A percentile compares a stretch with the other conserved stretches of the same genome.
phyloP scores from a whole-genome alignment of 2,113 vertebrate species.

The Saccopteryx bilineata region DNA sequence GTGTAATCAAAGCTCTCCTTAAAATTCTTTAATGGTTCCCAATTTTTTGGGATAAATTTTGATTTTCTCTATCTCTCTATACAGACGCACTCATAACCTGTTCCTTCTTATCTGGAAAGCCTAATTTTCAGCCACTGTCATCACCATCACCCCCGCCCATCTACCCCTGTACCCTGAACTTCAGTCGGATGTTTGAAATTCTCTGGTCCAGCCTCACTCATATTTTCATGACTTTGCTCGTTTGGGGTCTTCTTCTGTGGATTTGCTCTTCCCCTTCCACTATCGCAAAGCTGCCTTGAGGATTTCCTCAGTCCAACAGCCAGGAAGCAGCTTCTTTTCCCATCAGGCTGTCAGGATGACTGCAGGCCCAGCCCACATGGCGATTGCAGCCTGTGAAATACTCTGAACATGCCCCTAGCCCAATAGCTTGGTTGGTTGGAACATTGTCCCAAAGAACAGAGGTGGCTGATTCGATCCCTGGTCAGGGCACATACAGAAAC shows the following conservation, averaged over 20 bases:
- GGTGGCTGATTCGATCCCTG: too few species aligned
- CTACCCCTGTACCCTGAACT: too few species aligned
- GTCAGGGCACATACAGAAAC: too few species aligned
- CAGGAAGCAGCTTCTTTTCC: neutral
- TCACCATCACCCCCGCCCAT: neutral
- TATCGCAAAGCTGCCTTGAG: neutral
- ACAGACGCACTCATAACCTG: neutral
- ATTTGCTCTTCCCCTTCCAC: neutral
- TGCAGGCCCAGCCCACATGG: neutral
- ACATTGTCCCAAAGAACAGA: too few species aligned
- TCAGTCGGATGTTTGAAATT: neutral
- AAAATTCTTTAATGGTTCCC: neutral
- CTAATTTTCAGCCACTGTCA: neutral
- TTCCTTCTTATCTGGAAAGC: neutral
- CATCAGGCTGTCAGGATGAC: neutral
- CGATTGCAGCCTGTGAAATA: neutral
- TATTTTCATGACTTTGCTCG: neutral
- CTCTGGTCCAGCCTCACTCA: neutral
- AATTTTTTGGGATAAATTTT: neutral
- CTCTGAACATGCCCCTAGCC: neutral
- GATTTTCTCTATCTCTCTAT: slow-evolving; percentile 26
- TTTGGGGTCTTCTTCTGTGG: neutral
- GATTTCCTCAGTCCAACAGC: neutral
- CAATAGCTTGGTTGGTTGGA: too few species aligned
- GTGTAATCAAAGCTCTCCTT: neutral